Evolutionary conservation across 2,888 invertebrate genomes (phyloP).

Genomic region (Elgonia sp.): DNA sequence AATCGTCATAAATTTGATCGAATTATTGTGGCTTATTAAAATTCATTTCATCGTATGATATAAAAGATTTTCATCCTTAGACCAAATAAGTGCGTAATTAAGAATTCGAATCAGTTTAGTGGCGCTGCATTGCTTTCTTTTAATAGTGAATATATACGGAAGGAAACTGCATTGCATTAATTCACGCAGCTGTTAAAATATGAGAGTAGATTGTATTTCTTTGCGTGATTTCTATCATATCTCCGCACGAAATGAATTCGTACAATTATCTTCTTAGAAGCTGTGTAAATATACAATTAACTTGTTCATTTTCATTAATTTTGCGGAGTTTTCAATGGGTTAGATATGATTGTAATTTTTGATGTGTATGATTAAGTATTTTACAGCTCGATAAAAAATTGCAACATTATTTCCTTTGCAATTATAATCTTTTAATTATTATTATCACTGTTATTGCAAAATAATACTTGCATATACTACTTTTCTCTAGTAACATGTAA

Average conservation of each 20-base stretch:
- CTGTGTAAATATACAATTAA: constrained; percentile 55
- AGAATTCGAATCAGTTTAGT: constrained; percentile 53
- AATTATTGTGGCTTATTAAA: constrained; percentile 17
- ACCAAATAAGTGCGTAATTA: constrained; percentile 51
- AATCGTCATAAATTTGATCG: not conserved
- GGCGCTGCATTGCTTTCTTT: constrained; percentile 61
- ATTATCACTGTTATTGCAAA: not conserved
- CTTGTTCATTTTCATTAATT: constrained; percentile 33
- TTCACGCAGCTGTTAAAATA: constrained; percentile 50
- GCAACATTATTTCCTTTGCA: not conserved
- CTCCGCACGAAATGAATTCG: constrained; percentile 52
- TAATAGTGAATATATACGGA: constrained; percentile 58
- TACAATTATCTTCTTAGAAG: constrained; percentile 55
- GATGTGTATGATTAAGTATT: constrained; percentile 7
- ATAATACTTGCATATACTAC: no score
- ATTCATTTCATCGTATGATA: constrained; percentile 14
- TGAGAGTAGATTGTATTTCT: constrained; percentile 62
- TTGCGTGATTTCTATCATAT: constrained; percentile 64
- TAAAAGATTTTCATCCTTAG: constrained; percentile 26
- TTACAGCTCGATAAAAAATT: not conserved
- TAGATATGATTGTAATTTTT: constrained; percentile 2
- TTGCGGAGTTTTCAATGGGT: constrained; percentile 11
- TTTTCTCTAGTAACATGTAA: no score
- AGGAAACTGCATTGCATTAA: constrained; percentile 59
- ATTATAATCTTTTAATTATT: not conserved